phyloP scores from a whole-genome alignment of 2,113 vertebrate species.

The Mormyrus lacerda region DNA sequence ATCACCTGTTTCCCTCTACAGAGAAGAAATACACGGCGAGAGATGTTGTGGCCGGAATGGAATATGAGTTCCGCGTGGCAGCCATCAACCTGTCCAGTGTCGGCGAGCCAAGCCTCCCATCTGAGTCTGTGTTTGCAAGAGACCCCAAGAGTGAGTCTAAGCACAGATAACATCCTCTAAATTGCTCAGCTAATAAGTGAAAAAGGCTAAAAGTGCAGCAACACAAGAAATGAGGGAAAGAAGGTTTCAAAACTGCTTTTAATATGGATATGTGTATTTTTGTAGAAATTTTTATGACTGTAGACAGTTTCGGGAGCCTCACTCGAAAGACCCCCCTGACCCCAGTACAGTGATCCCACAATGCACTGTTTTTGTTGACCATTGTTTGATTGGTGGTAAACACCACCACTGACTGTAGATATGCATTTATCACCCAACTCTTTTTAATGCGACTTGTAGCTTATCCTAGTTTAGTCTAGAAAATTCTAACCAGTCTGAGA shows the following conservation, averaged over 20 bases:
- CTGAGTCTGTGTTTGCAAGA: slow-evolving; percentile 60
- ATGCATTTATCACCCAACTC: background rate
- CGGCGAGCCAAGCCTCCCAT: slow-evolving; percentile 67
- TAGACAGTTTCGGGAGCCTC: background rate
- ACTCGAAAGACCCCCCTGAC: background rate
- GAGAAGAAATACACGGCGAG: slow-evolving; percentile 62
- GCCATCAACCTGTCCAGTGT: slow-evolving; percentile 71
- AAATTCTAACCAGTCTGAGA: background rate
- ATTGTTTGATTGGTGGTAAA: background rate
- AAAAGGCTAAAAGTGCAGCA: background rate
- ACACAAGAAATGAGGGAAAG: background rate
- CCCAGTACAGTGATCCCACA: background rate
- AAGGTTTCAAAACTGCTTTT: background rate
- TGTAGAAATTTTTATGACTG: background rate
- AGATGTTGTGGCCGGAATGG: slow-evolving; percentile 65
- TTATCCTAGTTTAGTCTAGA: background rate
- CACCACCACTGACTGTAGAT: background rate
- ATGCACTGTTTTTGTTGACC: background rate
- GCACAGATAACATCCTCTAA: background rate
- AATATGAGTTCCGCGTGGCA: slow-evolving; percentile 78
- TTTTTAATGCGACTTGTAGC: background rate
- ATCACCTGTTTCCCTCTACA: slow-evolving; percentile 33
- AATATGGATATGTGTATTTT: background rate
- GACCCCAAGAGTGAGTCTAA: slow-evolving; percentile 71
- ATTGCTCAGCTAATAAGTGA: background rate